Base-by-base conservation (phyloP, 2,888 invertebrate genomes). In the Opisthograptis luteolata region DNA sequence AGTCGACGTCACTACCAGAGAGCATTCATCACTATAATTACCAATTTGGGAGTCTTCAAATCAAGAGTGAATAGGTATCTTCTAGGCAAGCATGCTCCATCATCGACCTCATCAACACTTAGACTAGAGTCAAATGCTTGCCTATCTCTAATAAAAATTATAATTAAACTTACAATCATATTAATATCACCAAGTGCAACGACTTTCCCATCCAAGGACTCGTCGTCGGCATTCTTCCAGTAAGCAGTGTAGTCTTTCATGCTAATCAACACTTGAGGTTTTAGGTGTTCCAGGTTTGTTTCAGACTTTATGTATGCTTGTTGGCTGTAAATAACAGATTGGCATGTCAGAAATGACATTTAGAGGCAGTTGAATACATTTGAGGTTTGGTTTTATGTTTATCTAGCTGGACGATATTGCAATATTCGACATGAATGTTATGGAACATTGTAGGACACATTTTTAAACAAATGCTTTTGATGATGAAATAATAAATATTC, bases 301-400 rank as follows among this genome's bases (percentile, higher is more conserved):
- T 88, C 89, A 0, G 89, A 88, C 5, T 83, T 84, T 43, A 89
- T 84, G 60, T 84, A 87, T 0, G 86, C 69, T 69, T 89, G 88
- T 66, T 85, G 84, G 0, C 88, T 89, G 68, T 1, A 59, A 68
- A 34, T 10, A 20, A 32, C 1, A 10, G 6, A 6, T 10, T 1
- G n/a, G 10, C 2, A 3, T 31, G n/a, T 8, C 0, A 9, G 1
- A 8, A 36, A 40, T 10, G 1, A 6, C 14, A 36, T 12, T 25
- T n/a, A 2, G 14, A 7, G 7, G 14, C 14, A 3, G 3, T 20
- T 27, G 20, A 22, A 9, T 39, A 27, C 8, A 31, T 8, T 27
- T 8, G 2, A 14, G 2, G 5, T n/a, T 14, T 6, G 1, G 10
- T 20, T 9, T 6, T 8, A n/a, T 36, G n/a, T 31, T 14, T n/a